phyloP scores from a whole-genome alignment of 1,140 invertebrate species.

The Marisa cornuarietis region DNA sequence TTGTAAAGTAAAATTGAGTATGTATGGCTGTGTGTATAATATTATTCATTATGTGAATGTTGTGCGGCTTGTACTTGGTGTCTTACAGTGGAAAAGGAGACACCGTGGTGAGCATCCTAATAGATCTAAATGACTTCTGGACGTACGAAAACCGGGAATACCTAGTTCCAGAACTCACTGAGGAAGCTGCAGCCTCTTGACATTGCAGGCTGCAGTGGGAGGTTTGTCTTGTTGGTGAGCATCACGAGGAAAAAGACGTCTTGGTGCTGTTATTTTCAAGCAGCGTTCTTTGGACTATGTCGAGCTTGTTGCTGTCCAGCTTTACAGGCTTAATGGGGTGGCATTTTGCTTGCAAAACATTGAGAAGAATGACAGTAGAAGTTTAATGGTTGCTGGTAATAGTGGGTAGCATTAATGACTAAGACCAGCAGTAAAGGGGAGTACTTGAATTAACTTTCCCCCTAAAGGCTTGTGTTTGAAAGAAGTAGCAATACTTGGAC shows the following conservation, averaged over 20 bases:
- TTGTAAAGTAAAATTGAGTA: too few species aligned
- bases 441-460: too few species aligned
- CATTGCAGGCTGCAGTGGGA: too few species aligned
- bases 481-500: too few species aligned
- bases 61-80: not conserved
- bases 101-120: slow-evolving; percentile 91
- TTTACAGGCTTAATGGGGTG: not conserved
- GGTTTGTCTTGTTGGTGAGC: not conserved
- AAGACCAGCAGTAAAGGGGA: too few species aligned
- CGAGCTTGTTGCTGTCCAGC: not conserved
- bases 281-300: not conserved
- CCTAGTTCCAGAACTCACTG: slow-evolving; percentile 61
- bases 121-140: slow-evolving; percentile 97
- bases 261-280: not conserved
- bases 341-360: not conserved
- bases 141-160: slow-evolving; percentile 92
- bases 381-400: not conserved
- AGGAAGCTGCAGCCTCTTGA: slow-evolving; percentile 37
- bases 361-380: not conserved
- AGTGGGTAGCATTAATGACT: too few species aligned
- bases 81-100: slow-evolving; percentile 85
- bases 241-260: not conserved
- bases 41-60: not conserved
- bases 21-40: not conserved
- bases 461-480: too few species aligned